phyloP scores from a whole-genome alignment of 1,140 invertebrate genomes.

The Zaprionus capensis region DNA sequence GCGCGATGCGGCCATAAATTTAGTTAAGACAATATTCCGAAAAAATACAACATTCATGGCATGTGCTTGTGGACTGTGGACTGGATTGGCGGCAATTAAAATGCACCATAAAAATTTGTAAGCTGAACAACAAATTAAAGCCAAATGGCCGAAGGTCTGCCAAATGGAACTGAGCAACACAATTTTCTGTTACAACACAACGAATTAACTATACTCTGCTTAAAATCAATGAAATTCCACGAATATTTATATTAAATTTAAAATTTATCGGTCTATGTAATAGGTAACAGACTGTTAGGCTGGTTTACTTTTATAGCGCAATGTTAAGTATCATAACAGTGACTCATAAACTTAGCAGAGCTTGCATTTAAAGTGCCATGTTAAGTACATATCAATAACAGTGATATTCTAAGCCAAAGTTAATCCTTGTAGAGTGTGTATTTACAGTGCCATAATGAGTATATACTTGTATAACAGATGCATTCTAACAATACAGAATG shows the following conservation, averaged over 20 bases:
- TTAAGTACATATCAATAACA: background rate
- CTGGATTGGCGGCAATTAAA: constrained; percentile 49
- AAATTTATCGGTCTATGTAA: background rate
- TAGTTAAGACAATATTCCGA: constrained; percentile 38
- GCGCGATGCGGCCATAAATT: constrained; percentile 38
- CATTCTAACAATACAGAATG: too few relatives aligned
- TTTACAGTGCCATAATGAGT: too few relatives aligned
- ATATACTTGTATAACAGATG: too few relatives aligned
- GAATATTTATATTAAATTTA: background rate
- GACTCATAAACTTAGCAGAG: background rate
- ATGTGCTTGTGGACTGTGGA: constrained; percentile 21
- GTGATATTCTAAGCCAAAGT: too few relatives aligned
- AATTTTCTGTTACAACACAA: background rate
- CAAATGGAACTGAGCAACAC: background rate
- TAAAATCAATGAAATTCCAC: background rate
- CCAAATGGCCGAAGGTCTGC: background rate
- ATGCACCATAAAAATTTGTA: constrained; percentile 43
- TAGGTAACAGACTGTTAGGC: background rate
- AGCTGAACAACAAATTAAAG: constrained; percentile 55
- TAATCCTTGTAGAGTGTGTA: background rate
- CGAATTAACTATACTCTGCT: background rate
- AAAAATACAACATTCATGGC: constrained; percentile 33
- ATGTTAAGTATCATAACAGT: too few relatives aligned
- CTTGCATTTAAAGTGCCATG: background rate
- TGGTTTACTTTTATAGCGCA: too few relatives aligned